Evolutionary conservation across 2,797 vertebrate species (phyloP), one percentile per base, ranked within the genome.

Genomic region (Odontamblyopus rebecca): DNA sequence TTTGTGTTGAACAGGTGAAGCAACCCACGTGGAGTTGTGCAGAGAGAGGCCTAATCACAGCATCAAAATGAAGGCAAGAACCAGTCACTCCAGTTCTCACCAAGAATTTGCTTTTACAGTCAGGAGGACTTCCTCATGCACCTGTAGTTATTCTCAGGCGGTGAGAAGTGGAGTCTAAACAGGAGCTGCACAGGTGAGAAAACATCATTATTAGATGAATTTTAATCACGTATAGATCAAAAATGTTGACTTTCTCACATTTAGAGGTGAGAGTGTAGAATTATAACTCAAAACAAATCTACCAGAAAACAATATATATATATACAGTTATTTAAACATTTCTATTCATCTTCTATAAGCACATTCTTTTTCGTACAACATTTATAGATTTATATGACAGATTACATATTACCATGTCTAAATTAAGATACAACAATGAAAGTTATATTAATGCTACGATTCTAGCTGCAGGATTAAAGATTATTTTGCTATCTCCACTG

Each of bases 31-130:
- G 35, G 16, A 13, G 53, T 72, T 48, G n/a, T 68, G n/a, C 23
- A 62, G 13, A 16, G 0, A 71, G 56, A 15, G 69, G 67, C 29
- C 60, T 9, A 57, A 50, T 67, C 2, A 0, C 27, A 69, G 41
- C 27, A 73, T 63, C 61, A 71, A 27, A 67, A 26, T 30, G 18
- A 50, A 53, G 18, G 5, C 0, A 59, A 3, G 44, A 91, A 89
- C 89, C 77, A 76, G 91, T 84, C 85, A 86, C 4, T 82, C 91
- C 74, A 74, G 86, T 89, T 89, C 30, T 26, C 7, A 19, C 18
- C n/a, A 1, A 61, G 53, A 73, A 54, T 63, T 11, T 50, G 16
- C 0, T 66, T 44, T 38, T 72, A n/a, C 8, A 38, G 59, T 19
- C 1, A n/a, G 5, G n/a, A 5, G 69, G 70, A 69, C 67, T 80